phyloP scores from a whole-genome alignment of 2,888 invertebrate genomes.

The Julus scandinavius region DNA sequence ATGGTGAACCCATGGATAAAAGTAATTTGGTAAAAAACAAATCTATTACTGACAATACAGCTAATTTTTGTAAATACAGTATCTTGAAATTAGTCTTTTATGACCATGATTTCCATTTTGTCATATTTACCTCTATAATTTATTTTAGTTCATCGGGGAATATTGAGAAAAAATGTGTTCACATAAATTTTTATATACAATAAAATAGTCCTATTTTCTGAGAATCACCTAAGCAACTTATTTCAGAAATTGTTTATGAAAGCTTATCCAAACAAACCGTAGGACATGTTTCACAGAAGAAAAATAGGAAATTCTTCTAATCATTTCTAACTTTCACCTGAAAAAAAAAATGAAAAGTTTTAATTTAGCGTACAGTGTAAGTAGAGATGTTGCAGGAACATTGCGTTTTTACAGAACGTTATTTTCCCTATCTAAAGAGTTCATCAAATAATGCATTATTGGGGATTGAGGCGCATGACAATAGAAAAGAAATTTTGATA shows the following conservation, averaged over 20 bases:
- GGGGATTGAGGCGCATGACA: too few relatives aligned
- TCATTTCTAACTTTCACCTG: background rate
- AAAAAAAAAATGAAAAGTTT: background rate
- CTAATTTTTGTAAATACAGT: too few relatives aligned
- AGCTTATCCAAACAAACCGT: background rate
- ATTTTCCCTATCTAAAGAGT: too few relatives aligned
- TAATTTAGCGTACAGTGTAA: background rate
- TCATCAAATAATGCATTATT: too few relatives aligned
- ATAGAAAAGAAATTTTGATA: too few relatives aligned
- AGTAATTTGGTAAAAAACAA: too few relatives aligned
- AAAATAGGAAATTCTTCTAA: background rate
- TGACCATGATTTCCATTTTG: background rate
- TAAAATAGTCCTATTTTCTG: background rate
- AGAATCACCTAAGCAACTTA: background rate
- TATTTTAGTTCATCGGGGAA: background rate
- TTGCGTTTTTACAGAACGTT: too few relatives aligned
- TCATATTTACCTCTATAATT: background rate
- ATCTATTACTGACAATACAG: too few relatives aligned
- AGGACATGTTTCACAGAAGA: background rate
- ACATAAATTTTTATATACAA: background rate
- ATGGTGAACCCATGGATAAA: background rate
- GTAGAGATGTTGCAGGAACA: too few relatives aligned
- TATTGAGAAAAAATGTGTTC: background rate
- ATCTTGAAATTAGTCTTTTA: background rate
- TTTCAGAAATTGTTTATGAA: background rate